These are phyloP conservation scores for Cyrtodaria siliqua DNA, from an alignment of 2,888 invertebrate genomes.

Conservation along the genomic window DNA sequence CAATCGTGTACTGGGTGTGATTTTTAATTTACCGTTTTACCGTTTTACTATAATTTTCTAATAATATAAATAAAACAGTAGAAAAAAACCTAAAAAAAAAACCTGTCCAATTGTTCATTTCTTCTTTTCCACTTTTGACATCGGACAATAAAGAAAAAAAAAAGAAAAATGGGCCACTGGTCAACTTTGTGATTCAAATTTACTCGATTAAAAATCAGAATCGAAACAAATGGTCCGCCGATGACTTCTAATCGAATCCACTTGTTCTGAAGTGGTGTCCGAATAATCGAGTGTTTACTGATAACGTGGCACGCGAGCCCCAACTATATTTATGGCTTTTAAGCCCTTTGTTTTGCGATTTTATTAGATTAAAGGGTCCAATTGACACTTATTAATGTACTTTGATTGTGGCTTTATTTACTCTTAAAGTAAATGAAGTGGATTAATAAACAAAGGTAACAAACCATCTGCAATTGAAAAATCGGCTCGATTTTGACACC, in stretches of 20 bases:
- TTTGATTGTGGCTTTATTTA: slow-evolving; percentile 49
- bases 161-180: too few relatives aligned
- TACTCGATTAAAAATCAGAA: too few relatives aligned
- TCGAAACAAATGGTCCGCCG: not conserved
- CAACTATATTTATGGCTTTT: slow-evolving; percentile 41
- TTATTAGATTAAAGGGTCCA: slow-evolving; percentile 32
- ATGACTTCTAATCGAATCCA: not conserved
- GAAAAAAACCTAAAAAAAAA: too few relatives aligned
- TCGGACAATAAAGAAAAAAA: too few relatives aligned
- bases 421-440: slow-evolving; percentile 33
- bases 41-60: too few relatives aligned
- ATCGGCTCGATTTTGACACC: slow-evolving; percentile 1
- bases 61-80: too few relatives aligned
- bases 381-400: slow-evolving; percentile 64
- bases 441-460: slow-evolving; percentile 22
- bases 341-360: slow-evolving; percentile 49
- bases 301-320: slow-evolving; percentile 22
- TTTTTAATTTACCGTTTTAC: too few relatives aligned
- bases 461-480: too few relatives aligned
- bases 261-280: not conserved
- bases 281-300: not conserved
- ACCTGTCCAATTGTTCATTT: too few relatives aligned
- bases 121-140: too few relatives aligned
- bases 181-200: too few relatives aligned
- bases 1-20: not conserved